Evolutionary conservation across 2,888 invertebrate genomes (phyloP).

Genomic region (Trissoscelio sp.): DNA sequence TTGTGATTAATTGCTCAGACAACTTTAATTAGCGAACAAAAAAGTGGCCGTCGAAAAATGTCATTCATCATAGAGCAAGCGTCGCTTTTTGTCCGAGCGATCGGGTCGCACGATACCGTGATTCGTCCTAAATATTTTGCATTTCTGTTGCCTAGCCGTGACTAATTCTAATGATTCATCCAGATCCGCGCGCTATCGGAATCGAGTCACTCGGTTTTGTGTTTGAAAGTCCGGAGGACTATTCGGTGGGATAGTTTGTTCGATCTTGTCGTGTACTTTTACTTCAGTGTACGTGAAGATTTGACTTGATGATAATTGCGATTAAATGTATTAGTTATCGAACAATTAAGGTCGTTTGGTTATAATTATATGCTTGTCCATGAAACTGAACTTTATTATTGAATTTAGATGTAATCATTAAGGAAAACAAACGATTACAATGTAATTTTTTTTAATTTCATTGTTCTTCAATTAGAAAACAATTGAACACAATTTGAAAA

Average conservation of each 20-base stretch:
- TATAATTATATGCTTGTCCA: slow-evolving; percentile 46
- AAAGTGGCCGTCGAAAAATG: slow-evolving; percentile 32
- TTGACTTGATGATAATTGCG: slow-evolving; percentile 31
- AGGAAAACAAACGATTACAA: too few species aligned
- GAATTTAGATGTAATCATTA: slow-evolving; percentile 42
- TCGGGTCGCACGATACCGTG: slow-evolving; percentile 47
- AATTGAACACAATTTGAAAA: too few species aligned
- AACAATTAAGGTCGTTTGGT: slow-evolving; percentile 42
- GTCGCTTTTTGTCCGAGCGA: slow-evolving; percentile 28
- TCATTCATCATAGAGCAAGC: slow-evolving; percentile 52
- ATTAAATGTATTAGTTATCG: slow-evolving; percentile 42
- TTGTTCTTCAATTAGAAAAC: too few species aligned
- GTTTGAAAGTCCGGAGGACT: slow-evolving; percentile 39
- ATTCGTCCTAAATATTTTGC: slow-evolving; percentile 63
- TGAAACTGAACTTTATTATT: slow-evolving; percentile 31
- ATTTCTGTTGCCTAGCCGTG: slow-evolving; percentile 49
- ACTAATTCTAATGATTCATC: slow-evolving; percentile 64
- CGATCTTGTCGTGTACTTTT: slow-evolving; percentile 46
- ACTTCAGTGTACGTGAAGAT: slow-evolving; percentile 38
- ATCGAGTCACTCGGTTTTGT: slow-evolving; percentile 7
- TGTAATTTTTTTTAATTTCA: too few species aligned
- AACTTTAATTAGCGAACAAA: slow-evolving; percentile 24
- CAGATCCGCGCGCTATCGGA: slow-evolving; percentile 51
- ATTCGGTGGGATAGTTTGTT: slow-evolving; percentile 17
- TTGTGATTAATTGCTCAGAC: slow-evolving; percentile 30